These are phyloP conservation scores for Leptobrachium leishanense DNA, from an alignment of 2,113 vertebrate genomes.

Conservation along the genomic window DNA sequence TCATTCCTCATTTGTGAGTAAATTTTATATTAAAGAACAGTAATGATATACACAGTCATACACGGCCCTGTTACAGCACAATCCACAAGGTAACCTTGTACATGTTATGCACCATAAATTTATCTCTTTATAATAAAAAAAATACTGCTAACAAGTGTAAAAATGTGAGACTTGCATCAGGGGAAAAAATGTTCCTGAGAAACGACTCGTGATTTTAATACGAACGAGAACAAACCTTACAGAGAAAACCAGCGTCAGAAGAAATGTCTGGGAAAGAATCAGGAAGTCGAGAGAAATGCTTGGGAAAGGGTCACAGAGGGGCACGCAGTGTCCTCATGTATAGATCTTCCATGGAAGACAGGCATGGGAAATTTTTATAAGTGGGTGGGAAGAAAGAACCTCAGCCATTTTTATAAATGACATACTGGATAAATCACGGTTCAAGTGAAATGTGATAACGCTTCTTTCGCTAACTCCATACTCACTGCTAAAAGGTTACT, in stretches of 20 bases:
- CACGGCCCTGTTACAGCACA: too few species aligned
- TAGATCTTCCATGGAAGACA: constrained; percentile 48
- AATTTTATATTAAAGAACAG: too few species aligned
- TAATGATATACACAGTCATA: too few species aligned
- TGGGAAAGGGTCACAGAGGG: constrained; percentile 44
- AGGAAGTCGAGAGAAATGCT: constrained; percentile 45
- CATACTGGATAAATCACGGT: constrained; percentile 9
- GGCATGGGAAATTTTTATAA: constrained; percentile 44
- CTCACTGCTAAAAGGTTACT: constrained; percentile 9
- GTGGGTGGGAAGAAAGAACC: constrained; percentile 21
- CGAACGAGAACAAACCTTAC: not conserved
- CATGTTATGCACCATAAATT: too few species aligned
- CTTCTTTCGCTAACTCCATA: not conserved
- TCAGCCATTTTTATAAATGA: constrained; percentile 18
- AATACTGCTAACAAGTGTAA: not conserved
- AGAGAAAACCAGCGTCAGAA: constrained; percentile 32
- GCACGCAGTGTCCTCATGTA: constrained; percentile 45
- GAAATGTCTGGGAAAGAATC: constrained; percentile 47
- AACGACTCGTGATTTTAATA: constrained; percentile 31
- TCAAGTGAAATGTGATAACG: constrained; percentile 18
- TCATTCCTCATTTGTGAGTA: too few species aligned
- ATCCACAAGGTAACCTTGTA: too few species aligned
- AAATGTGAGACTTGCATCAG: not conserved
- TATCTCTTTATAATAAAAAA: not conserved
- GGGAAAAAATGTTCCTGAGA: constrained; percentile 24